Percentiles rank a stretch among this genome's conserved stretches.
Conservation (phyloP, 2,113 vertebrate species). For the Calidris pygmaea region DNA sequence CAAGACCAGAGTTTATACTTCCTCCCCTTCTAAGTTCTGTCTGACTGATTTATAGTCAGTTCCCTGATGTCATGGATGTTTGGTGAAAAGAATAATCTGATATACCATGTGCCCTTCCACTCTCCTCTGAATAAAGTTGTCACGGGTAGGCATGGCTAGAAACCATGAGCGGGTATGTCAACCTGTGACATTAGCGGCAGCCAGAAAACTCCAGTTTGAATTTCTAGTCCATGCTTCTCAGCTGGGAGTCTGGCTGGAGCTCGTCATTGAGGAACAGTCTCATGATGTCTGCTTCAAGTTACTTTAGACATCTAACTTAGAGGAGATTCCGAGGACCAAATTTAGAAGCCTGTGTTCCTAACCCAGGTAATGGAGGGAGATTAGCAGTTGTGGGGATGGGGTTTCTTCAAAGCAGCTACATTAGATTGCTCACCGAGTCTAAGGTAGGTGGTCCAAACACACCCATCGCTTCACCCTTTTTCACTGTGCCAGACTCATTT, state of each 20-base stretch:
- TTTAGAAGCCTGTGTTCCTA: background rate
- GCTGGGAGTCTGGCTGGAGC: background rate
- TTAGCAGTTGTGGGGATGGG: background rate
- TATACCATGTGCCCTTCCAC: background rate
- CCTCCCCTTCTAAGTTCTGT: constrained; percentile 38
- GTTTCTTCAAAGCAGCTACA: background rate
- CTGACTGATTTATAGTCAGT: background rate
- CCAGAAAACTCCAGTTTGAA: background rate
- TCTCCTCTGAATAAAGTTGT: background rate
- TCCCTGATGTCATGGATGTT: constrained; percentile 27
- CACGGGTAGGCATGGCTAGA: background rate
- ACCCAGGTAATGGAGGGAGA: background rate
- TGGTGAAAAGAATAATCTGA: constrained; percentile 2
- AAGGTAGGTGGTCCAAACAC: background rate
- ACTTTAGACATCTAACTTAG: background rate
- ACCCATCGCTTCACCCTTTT: background rate
- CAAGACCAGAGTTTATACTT: constrained; percentile 40
- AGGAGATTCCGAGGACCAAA: background rate
- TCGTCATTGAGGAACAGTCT: background rate
- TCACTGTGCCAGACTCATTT: background rate
- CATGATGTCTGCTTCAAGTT: background rate
- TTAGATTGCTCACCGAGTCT: background rate
- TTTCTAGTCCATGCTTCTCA: background rate
- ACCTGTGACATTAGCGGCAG: background rate
- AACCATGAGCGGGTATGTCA: background rate